A percentile compares a stretch with the other conserved stretches of the same genome.
phyloP scores from a whole-genome alignment of 2,113 vertebrate genomes.

The Vombatus ursinus region DNA sequence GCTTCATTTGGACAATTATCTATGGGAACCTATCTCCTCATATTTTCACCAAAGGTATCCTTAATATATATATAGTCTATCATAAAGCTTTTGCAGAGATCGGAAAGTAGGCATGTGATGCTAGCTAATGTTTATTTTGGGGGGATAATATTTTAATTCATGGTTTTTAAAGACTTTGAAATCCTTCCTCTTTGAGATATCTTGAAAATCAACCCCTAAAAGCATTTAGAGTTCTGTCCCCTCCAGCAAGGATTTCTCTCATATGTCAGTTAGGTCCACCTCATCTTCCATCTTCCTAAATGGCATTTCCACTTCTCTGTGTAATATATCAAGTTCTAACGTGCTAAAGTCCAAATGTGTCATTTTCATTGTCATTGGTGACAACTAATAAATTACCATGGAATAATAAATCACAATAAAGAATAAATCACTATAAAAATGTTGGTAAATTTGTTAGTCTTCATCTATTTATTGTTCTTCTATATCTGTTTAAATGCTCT shows the following conservation, averaged over 20 bases:
- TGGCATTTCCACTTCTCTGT: background rate
- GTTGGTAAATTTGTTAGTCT: background rate
- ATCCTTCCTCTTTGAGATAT: background rate
- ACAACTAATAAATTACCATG: background rate
- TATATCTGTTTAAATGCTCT: background rate
- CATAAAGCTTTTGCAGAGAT: background rate
- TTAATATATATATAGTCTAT: background rate
- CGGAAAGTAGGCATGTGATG: background rate
- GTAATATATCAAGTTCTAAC: background rate
- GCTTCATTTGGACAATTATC: background rate
- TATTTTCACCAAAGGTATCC: background rate
- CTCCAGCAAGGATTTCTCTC: background rate
- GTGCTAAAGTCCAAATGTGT: background rate
- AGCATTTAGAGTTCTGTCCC: background rate
- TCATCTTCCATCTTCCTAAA: background rate
- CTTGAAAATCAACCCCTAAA: background rate
- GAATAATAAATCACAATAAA: background rate
- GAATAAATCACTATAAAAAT: background rate
- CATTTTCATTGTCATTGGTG: background rate
- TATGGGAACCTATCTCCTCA: background rate
- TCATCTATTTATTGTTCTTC: background rate
- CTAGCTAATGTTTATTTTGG: background rate
- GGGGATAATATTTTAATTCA: background rate
- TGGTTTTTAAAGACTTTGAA: background rate
- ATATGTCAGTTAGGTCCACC: background rate